Conservation (phyloP, 2,113 vertebrate species). For the Parotia lawesii region DNA sequence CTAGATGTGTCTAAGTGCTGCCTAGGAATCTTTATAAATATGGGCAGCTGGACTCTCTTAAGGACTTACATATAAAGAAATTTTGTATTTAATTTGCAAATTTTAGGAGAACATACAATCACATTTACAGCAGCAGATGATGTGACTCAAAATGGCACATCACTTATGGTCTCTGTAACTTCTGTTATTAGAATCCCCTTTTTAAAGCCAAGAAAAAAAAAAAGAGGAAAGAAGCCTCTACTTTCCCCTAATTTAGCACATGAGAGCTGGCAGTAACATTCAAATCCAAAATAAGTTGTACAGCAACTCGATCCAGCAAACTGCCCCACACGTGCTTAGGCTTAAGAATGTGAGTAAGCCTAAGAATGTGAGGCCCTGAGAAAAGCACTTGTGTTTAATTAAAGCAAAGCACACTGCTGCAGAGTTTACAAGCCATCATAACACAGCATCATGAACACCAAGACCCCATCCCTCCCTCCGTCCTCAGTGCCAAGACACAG, state of each 20-base stretch:
- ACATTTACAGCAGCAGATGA: not conserved
- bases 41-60: not conserved
- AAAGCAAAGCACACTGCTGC: not conserved
- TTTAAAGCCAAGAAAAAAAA: not conserved
- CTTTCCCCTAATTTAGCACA: not conserved
- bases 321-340: not conserved
- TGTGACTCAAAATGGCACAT: not conserved
- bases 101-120: not conserved
- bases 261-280: not conserved
- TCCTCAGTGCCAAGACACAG: not conserved
- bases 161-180: not conserved
- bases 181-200: not conserved
- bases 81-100: not conserved
- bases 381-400: not conserved
- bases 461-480: not conserved
- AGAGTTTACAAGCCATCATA: not conserved
- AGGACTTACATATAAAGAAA: not conserved
- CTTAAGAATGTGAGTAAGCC: not conserved
- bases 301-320: not conserved
- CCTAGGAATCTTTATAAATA: not conserved
- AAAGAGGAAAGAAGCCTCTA: not conserved
- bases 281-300: constrained; percentile 31
- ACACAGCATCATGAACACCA: not conserved
- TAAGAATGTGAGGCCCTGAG: not conserved
- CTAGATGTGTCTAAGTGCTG: not conserved